Conservation (phyloP, 1,140 invertebrate genomes). For the Dendroctonus ponderosae region DNA sequence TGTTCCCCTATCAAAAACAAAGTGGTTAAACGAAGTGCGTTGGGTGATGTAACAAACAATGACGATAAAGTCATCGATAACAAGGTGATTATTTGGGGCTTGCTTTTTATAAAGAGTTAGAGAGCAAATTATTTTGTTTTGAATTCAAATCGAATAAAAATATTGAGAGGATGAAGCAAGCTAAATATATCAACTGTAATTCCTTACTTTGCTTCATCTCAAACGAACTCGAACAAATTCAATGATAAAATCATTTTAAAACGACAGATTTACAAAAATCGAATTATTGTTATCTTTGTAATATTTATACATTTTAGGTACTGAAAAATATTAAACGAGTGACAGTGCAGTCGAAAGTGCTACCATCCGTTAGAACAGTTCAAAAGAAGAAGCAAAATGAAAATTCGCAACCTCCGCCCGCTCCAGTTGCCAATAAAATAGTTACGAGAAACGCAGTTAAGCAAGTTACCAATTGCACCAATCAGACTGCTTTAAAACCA, state of each 20-base stretch:
- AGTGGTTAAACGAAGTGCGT: constrained; percentile 64
- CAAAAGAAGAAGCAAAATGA: constrained; percentile 48
- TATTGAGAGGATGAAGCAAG: too few species aligned
- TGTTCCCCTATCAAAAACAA: constrained; percentile 57
- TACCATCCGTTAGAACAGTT: constrained; percentile 55
- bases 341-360: constrained; percentile 54
- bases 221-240: too few species aligned
- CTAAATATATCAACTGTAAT: too few species aligned
- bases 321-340: constrained; percentile 52
- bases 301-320: not conserved
- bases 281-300: not conserved
- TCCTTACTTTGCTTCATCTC: too few species aligned
- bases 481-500: constrained; percentile 56
- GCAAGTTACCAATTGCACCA: constrained; percentile 44
- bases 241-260: too few species aligned
- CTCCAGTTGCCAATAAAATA: constrained; percentile 54
- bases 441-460: constrained; percentile 52
- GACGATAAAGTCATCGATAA: not conserved
- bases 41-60: constrained; percentile 76
- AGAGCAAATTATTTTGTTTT: too few species aligned
- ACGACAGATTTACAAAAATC: not conserved
- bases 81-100: too few species aligned
- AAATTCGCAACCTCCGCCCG: constrained; percentile 45
- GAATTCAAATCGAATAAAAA: too few species aligned
- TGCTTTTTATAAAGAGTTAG: too few species aligned